phyloP scores from a whole-genome alignment of 37 sponge, comb jelly and placozoan species.

The Beroe ovata region DNA sequence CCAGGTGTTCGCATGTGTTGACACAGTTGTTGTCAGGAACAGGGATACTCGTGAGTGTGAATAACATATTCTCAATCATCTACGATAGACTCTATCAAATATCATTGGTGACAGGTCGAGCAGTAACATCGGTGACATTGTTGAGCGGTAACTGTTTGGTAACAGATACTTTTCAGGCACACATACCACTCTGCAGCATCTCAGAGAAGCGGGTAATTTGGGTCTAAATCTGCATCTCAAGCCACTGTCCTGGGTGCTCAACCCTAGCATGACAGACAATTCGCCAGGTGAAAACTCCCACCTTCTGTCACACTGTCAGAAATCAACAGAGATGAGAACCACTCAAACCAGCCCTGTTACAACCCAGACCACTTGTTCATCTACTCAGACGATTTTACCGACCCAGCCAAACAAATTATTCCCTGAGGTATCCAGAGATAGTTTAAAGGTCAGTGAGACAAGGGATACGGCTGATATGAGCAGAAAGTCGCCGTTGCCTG shows the following conservation, averaged over 20 bases:
- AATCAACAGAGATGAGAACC: neutral
- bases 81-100: too few relatives aligned
- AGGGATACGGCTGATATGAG: neutral
- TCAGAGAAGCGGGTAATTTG: slow-evolving; percentile 6
- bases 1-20: neutral
- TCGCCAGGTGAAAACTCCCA: neutral
- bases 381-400: neutral
- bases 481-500: neutral
- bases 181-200: too few relatives aligned
- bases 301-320: neutral
- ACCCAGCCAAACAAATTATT: too few relatives aligned
- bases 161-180: too few relatives aligned
- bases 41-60: neutral
- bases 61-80: too few relatives aligned
- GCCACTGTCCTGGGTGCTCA: neutral
- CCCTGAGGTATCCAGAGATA: too few relatives aligned
- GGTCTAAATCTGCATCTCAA: neutral
- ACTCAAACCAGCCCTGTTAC: neutral
- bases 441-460: neutral
- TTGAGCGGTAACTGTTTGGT: too few relatives aligned
- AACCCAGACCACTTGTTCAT: neutral
- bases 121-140: too few relatives aligned
- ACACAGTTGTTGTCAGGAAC: neutral
- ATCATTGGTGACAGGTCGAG: too few relatives aligned
- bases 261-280: neutral